Evolutionary conservation across 1,140 invertebrate genomes (phyloP).

Genomic region (Listronotus bonariensis): DNA sequence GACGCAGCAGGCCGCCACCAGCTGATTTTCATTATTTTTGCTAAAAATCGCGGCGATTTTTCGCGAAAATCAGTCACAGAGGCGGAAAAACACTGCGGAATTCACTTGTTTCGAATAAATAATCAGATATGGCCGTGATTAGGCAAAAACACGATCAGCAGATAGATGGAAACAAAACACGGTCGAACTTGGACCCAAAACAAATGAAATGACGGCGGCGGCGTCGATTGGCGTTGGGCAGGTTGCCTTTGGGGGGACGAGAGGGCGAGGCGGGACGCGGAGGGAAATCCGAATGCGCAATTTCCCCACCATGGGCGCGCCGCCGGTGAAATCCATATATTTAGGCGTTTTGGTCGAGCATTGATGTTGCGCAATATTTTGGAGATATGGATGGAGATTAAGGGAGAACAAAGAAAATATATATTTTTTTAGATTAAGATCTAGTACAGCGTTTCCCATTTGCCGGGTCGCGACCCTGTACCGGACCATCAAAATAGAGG

Average conservation of each 20-base stretch:
- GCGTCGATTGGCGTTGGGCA: constrained; percentile 39
- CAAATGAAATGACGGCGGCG: constrained; percentile 47
- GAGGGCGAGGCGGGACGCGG: constrained; percentile 30
- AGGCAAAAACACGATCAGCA: neutral
- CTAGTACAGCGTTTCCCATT: no score
- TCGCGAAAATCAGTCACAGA: constrained; percentile 2
- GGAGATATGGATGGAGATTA: neutral
- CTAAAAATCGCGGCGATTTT: constrained; percentile 1
- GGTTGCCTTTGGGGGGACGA: constrained; percentile 24
- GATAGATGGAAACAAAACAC: constrained; percentile 17
- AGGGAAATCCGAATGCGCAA: constrained; percentile 50
- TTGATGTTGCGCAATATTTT: constrained; percentile 46
- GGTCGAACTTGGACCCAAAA: constrained; percentile 33
- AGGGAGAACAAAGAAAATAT: neutral
- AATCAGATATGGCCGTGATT: constrained; percentile 1
- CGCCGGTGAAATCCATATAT: constrained; percentile 26
- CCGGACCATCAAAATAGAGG: no score
- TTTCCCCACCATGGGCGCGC: constrained; percentile 44
- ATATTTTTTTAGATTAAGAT: no score
- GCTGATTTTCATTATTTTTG: constrained; percentile 23
- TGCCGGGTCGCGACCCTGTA: no score
- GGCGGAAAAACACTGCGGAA: no score
- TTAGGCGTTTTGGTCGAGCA: constrained; percentile 39
- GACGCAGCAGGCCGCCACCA: constrained; percentile 10
- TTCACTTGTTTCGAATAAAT: neutral